Evolutionary conservation across 2,797 vertebrate genomes (phyloP), one percentile per base, ranked within the genome.

Genomic region (Rallus crepitans): DNA sequence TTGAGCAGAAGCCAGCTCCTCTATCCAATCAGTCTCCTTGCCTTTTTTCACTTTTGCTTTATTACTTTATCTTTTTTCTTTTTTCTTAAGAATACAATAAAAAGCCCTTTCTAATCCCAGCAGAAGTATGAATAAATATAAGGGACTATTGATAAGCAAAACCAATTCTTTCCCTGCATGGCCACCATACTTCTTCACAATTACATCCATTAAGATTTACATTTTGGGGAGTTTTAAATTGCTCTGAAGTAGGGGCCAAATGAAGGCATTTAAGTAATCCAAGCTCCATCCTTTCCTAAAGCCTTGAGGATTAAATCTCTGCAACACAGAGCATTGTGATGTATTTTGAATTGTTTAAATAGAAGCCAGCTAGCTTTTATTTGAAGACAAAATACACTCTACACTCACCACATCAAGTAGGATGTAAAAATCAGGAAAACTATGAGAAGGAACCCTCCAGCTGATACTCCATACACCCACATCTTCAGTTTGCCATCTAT

Each of bases 391-490:
- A 81, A 66, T 2, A 84, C 24, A 47, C 2, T 42, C 39, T 63
- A 93, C 94, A 99, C 99, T 95, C 98, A 99, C 99, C 99, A 99
- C 97, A 99, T 96, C 96, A 99, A 96, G 97, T 99, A 99, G 57
- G 99, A 99, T 94, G 99, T 98, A 77, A 99, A 98, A 96, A 99
- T 98, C 88, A 99, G 97, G 96, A 99, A 98, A 98, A 99, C 95
- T 90, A 99, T 98, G 90, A 99, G 95, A 95, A 99, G 96, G 98
- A 99, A 99, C 96, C 99, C 98, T 6, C 98, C 98, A 66, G 98
- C 99, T 65, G 99, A 99, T 96, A 99, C 99, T 16, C 98, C 99
- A 11, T 99, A 99, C 85, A 99, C 99, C 99, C 99, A 99, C 70
- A 99, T 97, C 98, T 99, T 99, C 90, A 99, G 98, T 98, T 98